These are phyloP conservation scores for Mizuhopecten yessoensis DNA, from an alignment of 1,140 invertebrate genomes.

Conservation along the genomic window DNA sequence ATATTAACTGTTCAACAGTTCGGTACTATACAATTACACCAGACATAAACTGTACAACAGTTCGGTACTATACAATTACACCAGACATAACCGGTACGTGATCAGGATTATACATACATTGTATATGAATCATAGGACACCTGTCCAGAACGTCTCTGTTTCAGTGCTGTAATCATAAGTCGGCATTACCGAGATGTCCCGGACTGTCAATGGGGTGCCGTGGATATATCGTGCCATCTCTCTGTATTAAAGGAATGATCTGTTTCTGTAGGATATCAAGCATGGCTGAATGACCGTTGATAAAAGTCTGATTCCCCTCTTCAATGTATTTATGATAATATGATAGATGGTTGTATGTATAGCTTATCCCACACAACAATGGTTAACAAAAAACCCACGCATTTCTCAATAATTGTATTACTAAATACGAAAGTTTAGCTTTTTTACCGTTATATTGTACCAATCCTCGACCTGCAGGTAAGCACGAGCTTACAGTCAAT, in stretches of 20 bases:
- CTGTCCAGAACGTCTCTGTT: neutral
- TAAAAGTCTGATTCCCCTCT: neutral
- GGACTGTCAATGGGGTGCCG: neutral
- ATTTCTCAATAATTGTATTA: slow-evolving; percentile 10
- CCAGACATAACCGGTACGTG: too few relatives aligned
- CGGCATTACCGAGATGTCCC: neutral
- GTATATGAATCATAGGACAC: neutral
- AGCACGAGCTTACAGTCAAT: neutral
- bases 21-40: too few relatives aligned
- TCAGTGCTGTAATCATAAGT: neutral
- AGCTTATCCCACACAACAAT: neutral
- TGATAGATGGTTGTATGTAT: neutral
- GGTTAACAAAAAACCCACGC: neutral
- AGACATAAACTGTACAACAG: too few relatives aligned
- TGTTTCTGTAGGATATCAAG: neutral
- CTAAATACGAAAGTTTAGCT: neutral
- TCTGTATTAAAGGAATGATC: neutral
- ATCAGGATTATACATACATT: too few relatives aligned
- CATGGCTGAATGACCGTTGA: neutral
- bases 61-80: too few relatives aligned
- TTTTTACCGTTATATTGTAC: neutral
- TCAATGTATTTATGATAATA: neutral
- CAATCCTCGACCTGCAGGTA: neutral
- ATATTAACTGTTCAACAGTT: too few relatives aligned
- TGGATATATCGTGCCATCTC: neutral